Evolutionary conservation across 2,888 invertebrate genomes (phyloP), one percentile per base, ranked within the genome.

Genomic region (Dolichomitus sp.): DNA sequence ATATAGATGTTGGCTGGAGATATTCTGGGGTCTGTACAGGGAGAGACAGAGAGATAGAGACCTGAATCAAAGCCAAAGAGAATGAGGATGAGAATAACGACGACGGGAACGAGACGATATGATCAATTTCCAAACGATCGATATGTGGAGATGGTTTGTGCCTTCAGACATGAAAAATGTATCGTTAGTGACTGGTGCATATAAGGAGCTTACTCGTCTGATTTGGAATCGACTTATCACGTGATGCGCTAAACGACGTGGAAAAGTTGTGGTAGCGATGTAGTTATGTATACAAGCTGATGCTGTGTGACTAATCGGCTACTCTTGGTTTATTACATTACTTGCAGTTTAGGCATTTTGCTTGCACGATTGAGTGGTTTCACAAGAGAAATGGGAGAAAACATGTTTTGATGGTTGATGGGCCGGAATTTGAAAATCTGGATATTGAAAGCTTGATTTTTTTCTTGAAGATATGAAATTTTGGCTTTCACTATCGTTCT

Each of bases 51-150:
- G 54, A 23, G 54, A n/a, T 0, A 4, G 57, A 54, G 14, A 69
- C 40, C 2, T 40, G 54, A 70, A 70, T 70, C 42, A 70, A 42
- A 70, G 70, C 52, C 70, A 70, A 54, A 70, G 70, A 54, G 19
- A 69, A 27, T 40, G 42, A 23, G 42, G 17, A 57, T 30, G 65
- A 27, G 27, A 23, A 69, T 40, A 54, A 69, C 57, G 54, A 45
- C 57, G 30, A 12, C 45, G 59, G 59, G 11, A 17, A 30, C 30
- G 30, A 12, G 61, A 61, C 37, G 70, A 72, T 72, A 45, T 45
- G 59, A 72, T 72, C 70, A 27, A 19, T 7, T 9, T 30, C 1
- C 54, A 40, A 40, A 42, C 63, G 6, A 70, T 72, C 70, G 70
- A 72, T 72, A 48, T 37, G 37, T 19, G 1, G 45, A 19, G 70